phyloP scores from a whole-genome alignment of 2,113 vertebrate species.

The Protobothrops flavoviridis region DNA sequence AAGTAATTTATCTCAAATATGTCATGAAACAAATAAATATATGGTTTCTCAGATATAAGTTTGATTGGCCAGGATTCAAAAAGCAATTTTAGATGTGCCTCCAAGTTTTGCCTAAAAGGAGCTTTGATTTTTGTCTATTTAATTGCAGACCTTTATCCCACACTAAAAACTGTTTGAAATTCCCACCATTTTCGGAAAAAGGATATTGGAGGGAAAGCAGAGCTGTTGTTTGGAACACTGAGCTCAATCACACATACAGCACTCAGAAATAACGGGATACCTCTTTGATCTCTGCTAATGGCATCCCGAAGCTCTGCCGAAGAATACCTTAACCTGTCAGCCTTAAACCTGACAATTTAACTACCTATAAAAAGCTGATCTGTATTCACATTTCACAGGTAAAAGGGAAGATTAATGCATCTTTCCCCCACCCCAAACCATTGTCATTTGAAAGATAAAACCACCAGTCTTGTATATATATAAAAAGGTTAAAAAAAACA shows the following conservation, averaged over 20 bases:
- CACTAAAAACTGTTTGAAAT: neutral
- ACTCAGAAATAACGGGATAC: neutral
- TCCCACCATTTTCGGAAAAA: neutral
- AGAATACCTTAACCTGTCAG: conserved; percentile 43
- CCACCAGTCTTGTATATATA: conserved; percentile 38
- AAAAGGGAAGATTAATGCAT: conserved; percentile 58
- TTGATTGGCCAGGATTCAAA: neutral
- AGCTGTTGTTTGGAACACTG: neutral
- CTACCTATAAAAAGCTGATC: conserved; percentile 33
- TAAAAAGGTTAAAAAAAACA: conserved; percentile 51
- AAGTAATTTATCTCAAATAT: conserved; percentile 52
- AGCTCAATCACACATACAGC: neutral
- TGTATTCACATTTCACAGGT: conserved; percentile 50
- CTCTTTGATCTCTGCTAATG: neutral
- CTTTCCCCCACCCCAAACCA: conserved; percentile 52
- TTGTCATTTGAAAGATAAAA: conserved; percentile 58
- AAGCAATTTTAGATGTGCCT: neutral
- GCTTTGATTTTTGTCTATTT: neutral
- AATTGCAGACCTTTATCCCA: neutral
- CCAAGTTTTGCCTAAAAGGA: neutral
- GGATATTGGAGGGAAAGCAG: neutral
- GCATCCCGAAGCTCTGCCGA: neutral
- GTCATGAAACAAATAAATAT: conserved; percentile 10
- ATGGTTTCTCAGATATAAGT: conserved; percentile 35
- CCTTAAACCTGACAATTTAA: conserved; percentile 49